Percentiles rank a stretch among this genome's conserved stretches.
These are phyloP conservation scores for Callimorpha dominula DNA, from an alignment of 2,888 invertebrate species.

Conservation along the genomic window DNA sequence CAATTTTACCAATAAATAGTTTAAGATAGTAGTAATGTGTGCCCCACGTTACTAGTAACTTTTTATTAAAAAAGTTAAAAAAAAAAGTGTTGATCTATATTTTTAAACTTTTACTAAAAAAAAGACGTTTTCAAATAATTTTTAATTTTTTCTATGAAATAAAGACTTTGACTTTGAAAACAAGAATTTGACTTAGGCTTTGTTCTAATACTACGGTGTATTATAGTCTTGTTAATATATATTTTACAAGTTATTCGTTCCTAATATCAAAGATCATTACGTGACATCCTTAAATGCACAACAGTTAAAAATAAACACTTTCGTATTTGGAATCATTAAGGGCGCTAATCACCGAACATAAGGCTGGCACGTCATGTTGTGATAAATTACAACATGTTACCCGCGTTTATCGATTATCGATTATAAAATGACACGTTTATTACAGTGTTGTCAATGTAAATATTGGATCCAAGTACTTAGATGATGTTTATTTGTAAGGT, in stretches of 20 bases:
- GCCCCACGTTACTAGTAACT: no score
- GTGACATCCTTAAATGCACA: constrained; percentile 33
- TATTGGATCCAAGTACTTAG: constrained; percentile 1
- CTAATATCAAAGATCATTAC: background rate
- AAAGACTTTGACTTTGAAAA: no score
- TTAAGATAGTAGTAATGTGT: no score
- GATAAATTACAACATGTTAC: constrained; percentile 61
- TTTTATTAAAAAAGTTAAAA: no score
- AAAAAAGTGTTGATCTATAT: no score
- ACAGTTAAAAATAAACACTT: constrained; percentile 46
- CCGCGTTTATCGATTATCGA: constrained; percentile 65
- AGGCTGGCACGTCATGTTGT: constrained; percentile 52
- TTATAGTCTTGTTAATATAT: background rate
- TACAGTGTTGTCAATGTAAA: constrained; percentile 4
- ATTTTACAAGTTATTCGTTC: background rate
- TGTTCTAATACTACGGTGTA: background rate
- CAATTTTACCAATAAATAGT: no score
- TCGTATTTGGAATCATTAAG: constrained; percentile 42
- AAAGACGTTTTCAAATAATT: no score
- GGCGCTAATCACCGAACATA: constrained; percentile 56
- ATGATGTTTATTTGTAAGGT: background rate
- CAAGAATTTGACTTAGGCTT: no score
- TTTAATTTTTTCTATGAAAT: no score
- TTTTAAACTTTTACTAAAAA: no score
- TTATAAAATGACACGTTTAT: constrained; percentile 57